phyloP scores from a whole-genome alignment of 2,888 invertebrate species.

The Iselma pallidipennis region DNA sequence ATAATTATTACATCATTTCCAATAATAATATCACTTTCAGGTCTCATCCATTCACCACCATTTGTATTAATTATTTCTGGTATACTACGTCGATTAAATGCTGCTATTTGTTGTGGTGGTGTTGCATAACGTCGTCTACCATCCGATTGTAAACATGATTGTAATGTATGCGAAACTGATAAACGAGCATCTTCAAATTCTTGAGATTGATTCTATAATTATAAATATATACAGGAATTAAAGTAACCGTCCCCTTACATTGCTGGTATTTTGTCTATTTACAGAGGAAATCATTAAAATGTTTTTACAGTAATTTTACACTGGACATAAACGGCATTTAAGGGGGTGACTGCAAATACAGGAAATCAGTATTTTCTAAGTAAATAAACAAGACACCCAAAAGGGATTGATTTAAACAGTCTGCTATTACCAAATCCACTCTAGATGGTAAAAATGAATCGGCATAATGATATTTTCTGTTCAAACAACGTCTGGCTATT shows the following conservation, averaged over 20 bases:
- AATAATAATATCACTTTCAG: slow-evolving; percentile 68
- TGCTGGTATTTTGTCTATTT: too few species aligned
- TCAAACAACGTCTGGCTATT: slow-evolving; percentile 71
- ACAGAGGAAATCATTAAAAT: too few species aligned
- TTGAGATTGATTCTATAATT: slow-evolving; percentile 62
- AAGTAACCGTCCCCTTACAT: too few species aligned
- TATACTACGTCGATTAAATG: slow-evolving; percentile 79
- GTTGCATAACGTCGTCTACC: slow-evolving; percentile 79
- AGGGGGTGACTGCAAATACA: too few species aligned
- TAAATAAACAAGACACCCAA: background rate
- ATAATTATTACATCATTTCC: slow-evolving; percentile 69
- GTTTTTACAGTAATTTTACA: too few species aligned
- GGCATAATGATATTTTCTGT: slow-evolving; percentile 48
- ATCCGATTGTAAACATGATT: slow-evolving; percentile 82
- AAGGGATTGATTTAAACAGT: background rate
- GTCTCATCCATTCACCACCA: slow-evolving; percentile 66
- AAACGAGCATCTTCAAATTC: slow-evolving; percentile 84
- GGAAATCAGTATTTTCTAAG: too few species aligned
- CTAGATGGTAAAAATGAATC: slow-evolving; percentile 65
- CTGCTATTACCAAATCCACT: slow-evolving; percentile 58
- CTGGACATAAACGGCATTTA: too few species aligned
- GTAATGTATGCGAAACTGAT: slow-evolving; percentile 83
- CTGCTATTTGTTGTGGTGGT: slow-evolving; percentile 87
- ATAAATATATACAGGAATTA: too few species aligned
- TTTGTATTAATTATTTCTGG: slow-evolving; percentile 68